These are phyloP conservation scores for Caenorhabditis zanzibari DNA, from an alignment of 2,888 invertebrate species.

Conservation along the genomic window DNA sequence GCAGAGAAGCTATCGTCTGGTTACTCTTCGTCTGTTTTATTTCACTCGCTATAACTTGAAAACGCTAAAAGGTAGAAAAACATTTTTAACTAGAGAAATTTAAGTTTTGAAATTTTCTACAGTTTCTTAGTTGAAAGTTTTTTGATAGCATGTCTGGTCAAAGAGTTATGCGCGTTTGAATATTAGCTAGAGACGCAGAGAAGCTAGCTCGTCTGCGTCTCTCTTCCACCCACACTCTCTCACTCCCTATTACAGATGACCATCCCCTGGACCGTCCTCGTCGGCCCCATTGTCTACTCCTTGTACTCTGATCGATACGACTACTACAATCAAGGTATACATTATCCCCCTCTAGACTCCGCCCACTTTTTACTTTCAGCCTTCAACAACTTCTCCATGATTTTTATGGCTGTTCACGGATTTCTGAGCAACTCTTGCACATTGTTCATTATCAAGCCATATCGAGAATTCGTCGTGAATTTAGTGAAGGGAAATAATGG, in stretches of 20 bases:
- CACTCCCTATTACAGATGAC: conserved; percentile 15
- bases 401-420: conserved; percentile 6
- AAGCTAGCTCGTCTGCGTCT: too few species aligned
- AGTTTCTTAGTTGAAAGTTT: too few species aligned
- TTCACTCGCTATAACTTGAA: too few species aligned
- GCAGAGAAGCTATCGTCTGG: too few species aligned
- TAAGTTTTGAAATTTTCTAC: too few species aligned
- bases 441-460: conserved; percentile 4
- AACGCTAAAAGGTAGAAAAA: too few species aligned
- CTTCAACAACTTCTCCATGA: conserved; percentile 2
- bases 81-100: too few species aligned
- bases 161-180: too few species aligned
- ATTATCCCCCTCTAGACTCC: neutral
- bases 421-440: conserved; percentile 9
- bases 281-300: conserved; percentile 24
- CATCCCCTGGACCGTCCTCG: conserved; percentile 7
- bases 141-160: too few species aligned
- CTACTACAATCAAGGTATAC: conserved; percentile 45
- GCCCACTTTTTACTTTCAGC: neutral
- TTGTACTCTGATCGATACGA: conserved; percentile 18
- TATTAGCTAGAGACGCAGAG: too few species aligned
- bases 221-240: too few species aligned
- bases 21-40: too few species aligned
- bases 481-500: neutral
- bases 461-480: conserved; percentile 1